Conservation (phyloP, 2,113 vertebrate genomes). For the Struthio camelus region DNA sequence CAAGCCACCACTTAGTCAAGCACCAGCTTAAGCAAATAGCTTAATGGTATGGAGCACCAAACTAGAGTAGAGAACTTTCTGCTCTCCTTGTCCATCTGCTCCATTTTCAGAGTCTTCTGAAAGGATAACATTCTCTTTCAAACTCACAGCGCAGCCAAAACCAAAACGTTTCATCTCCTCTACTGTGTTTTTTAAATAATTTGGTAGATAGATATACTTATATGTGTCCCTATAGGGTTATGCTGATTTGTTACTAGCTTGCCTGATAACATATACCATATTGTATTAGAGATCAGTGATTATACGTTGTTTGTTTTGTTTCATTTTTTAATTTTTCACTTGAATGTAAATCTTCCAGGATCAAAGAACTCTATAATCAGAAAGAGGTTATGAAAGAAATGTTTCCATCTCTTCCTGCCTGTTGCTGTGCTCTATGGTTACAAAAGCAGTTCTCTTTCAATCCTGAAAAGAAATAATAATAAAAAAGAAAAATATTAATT, state of each 20-base stretch:
- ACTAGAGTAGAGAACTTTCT: background rate
- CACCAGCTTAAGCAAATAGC: background rate
- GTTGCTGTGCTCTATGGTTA: background rate
- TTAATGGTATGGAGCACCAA: background rate
- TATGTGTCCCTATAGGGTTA: background rate
- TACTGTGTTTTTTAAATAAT: background rate
- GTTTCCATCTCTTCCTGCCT: constrained; percentile 34
- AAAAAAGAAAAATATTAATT: background rate
- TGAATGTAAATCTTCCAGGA: background rate
- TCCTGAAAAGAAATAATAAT: background rate
- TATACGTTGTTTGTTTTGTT: background rate
- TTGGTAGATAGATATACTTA: background rate
- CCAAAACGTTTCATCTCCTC: background rate
- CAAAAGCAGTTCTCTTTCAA: background rate
- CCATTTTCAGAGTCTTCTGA: background rate
- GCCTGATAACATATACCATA: background rate
- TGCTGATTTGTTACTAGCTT: background rate
- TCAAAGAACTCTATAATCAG: constrained; percentile 18
- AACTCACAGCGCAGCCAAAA: background rate
- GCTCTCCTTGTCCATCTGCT: background rate
- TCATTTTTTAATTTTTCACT: background rate
- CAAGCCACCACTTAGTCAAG: background rate
- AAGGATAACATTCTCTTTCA: background rate
- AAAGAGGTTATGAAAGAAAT: constrained; percentile 2
- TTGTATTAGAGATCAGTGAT: background rate